Evolutionary conservation across 1,140 invertebrate species (phyloP), one percentile per base, ranked within the genome.

Genomic region (Ectropis grisescens): DNA sequence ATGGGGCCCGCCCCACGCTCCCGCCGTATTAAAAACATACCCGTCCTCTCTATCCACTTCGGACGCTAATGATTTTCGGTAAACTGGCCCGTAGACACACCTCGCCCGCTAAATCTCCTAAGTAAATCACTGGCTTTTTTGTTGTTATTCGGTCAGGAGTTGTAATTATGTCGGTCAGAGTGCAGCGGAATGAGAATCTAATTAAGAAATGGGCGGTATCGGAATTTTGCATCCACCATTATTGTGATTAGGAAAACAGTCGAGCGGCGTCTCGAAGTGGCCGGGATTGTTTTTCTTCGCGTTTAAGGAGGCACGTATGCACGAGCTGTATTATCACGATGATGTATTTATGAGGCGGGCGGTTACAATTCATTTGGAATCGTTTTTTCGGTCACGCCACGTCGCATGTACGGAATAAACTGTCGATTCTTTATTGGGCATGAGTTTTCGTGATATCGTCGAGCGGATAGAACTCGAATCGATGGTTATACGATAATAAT

Each of bases 11-110:
- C 75, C 72, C 75, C 69, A 74, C 71, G 75, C 75, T 81, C 70
- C 72, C 66, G 50, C 62, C 57, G 54, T 68, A 78, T 80, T 78
- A 78, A 78, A 75, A 76, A 72, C 72, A 75, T 66, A 71, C 70
- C 58, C 69, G 57, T 66, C 71, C 68, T 64, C 58, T 62, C 65
- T 74, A 75, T 75, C 59, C 59, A 65, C 60, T n/a, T n/a, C 51
- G 49, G 56, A 75, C 70, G 66, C 75, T 80, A 80, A 80, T 80
- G 72, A 76, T 81, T 80, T 78, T 80, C 61, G 70, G 72, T 76
- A 74, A 75, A 71, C 68, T 66, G 62, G 62, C 60, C 60, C 52
- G 58, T 58, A 66, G 66, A 57, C 65, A 65, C 67, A 71, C 67
- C 68, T 64, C 66, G 35, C 41, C 75, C 74, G 43, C 43, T 51